These are phyloP conservation scores for Sitobion miscanthi DNA, from an alignment of 1,140 invertebrate species.

Conservation along the genomic window DNA sequence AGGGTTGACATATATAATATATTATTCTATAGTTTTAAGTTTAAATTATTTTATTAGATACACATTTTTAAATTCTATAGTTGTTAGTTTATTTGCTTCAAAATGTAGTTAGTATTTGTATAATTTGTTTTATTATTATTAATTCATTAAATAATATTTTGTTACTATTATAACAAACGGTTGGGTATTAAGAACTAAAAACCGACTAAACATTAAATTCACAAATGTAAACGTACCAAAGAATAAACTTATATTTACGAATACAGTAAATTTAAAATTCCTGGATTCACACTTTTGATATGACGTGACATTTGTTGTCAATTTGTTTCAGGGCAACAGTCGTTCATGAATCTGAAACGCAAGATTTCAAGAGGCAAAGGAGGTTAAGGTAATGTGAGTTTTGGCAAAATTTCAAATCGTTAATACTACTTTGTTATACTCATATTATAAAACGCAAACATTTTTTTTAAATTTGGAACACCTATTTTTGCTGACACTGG, in stretches of 20 bases:
- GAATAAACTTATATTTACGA: not conserved
- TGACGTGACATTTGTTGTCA: not conserved
- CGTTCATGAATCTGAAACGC: not conserved
- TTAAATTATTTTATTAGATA: not conserved
- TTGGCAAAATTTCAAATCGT: conserved; percentile 12
- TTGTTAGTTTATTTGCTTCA: not conserved
- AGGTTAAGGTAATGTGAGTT: conserved; percentile 4
- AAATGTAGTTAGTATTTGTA: not conserved
- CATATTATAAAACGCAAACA: not conserved
- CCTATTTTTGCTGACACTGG: not conserved
- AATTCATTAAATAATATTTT: not conserved
- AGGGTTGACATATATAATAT: not conserved
- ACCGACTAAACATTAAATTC: not conserved
- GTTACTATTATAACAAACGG: not conserved
- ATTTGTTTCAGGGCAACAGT: not conserved
- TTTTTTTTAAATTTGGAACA: conserved; percentile 7
- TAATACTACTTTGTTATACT: not conserved
- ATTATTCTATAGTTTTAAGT: not conserved
- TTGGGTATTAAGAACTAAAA: not conserved
- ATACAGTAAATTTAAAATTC: not conserved
- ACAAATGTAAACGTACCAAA: not conserved
- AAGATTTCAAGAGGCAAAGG: not conserved
- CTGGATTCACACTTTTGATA: not conserved
- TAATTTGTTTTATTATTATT: too few species aligned
- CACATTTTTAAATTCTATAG: not conserved